Conservation (phyloP, 92 coral and sea anemone species). For the Porites rus region DNA sequence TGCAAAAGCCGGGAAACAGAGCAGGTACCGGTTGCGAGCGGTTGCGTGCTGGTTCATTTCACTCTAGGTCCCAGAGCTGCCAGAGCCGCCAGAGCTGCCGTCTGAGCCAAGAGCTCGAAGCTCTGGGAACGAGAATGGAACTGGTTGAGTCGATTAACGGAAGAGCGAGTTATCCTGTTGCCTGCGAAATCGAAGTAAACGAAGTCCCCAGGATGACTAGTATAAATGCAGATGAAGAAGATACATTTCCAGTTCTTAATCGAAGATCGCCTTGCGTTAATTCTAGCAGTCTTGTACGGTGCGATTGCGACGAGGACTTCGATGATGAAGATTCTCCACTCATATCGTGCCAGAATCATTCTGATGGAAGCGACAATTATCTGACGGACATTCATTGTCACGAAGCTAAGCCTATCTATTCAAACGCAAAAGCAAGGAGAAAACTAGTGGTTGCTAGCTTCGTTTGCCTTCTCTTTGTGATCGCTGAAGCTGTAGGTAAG, state of each 20-base stretch:
- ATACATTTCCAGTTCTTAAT: not conserved
- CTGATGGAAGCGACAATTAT: constrained; percentile 52
- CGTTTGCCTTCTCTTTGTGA: constrained; percentile 89
- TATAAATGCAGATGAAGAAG: constrained; percentile 8
- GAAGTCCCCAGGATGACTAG: not conserved
- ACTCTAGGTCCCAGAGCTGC: too few relatives aligned
- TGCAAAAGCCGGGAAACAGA: too few relatives aligned
- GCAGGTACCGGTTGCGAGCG: too few relatives aligned
- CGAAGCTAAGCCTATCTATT: constrained; percentile 85
- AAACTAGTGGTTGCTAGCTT: constrained; percentile 90
- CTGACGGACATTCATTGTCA: constrained; percentile 91
- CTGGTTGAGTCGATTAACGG: too few relatives aligned
- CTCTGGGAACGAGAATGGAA: too few relatives aligned
- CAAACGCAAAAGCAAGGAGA: constrained; percentile 87
- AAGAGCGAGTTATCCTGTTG: too few relatives aligned
- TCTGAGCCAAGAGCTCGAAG: too few relatives aligned
- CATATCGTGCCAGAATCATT: constrained; percentile 60
- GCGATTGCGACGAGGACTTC: not conserved
- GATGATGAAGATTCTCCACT: constrained; percentile 52
- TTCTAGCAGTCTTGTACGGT: not conserved
- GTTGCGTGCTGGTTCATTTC: too few relatives aligned
- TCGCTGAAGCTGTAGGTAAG: constrained; percentile 96
- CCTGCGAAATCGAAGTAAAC: not conserved
- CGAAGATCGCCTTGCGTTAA: not conserved
- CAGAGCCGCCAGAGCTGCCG: too few relatives aligned